Percentiles rank a stretch among this genome's conserved stretches.
Evolutionary conservation across 1,140 invertebrate species (phyloP).

Genomic region (Calephelis virginiensis): DNA sequence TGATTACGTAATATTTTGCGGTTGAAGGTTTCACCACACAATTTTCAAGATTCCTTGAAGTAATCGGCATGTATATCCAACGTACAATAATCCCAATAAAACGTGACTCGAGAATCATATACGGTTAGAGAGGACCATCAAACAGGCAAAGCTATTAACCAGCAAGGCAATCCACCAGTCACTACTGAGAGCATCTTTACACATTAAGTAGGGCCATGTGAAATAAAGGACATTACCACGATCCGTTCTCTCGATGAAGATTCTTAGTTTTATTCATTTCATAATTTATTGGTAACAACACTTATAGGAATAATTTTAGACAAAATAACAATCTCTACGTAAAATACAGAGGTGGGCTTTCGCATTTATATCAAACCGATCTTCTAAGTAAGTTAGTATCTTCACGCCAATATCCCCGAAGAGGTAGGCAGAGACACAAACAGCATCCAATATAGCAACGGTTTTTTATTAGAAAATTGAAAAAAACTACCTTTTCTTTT

Average conservation of each 20-base stretch:
- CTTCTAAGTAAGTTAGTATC: no score
- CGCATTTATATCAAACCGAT: no score
- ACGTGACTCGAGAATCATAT: slow-evolving; percentile 32
- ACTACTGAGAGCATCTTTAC: slow-evolving; percentile 29
- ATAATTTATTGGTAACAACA: no score
- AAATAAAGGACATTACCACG: slow-evolving; percentile 31
- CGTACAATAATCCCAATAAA: slow-evolving; percentile 19
- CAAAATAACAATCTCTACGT: no score
- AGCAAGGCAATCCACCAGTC: slow-evolving; percentile 53
- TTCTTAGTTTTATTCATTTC: background rate
- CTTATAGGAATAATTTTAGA: no score
- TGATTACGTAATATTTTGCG: slow-evolving; percentile 2
- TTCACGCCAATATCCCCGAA: no score
- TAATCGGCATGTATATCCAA: slow-evolving; percentile 7
- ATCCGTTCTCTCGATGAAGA: slow-evolving; percentile 10
- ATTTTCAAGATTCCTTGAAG: slow-evolving; percentile 11
- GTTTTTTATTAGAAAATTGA: no score
- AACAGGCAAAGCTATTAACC: slow-evolving; percentile 46
- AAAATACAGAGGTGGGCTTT: no score
- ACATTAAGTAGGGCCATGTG: slow-evolving; percentile 30
- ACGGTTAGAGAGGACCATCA: slow-evolving; percentile 37
- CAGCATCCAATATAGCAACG: no score
- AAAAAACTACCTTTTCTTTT: no score
- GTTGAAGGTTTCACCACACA: background rate
- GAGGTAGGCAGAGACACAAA: no score